A percentile compares a stretch with the other conserved stretches of the same genome.
These are phyloP conservation scores for Aradophagus sp. DNA, from an alignment of 1,140 invertebrate genomes.

Conservation along the genomic window DNA sequence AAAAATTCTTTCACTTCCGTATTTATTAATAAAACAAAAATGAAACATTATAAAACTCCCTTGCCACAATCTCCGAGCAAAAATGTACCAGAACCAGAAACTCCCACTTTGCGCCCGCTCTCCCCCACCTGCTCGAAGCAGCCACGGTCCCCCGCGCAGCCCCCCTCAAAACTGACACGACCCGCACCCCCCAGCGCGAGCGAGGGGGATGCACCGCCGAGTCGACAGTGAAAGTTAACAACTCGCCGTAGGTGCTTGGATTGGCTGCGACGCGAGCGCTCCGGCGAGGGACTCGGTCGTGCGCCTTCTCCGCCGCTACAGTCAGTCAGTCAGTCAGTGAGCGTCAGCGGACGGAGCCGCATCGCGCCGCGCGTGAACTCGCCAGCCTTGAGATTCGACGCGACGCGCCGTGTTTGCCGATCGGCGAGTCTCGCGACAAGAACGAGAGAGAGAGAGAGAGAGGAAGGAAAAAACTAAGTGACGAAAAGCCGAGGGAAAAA, in stretches of 20 bases:
- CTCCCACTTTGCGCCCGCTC: too few species aligned
- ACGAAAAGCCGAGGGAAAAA: not conserved
- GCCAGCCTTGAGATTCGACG: constrained; percentile 10
- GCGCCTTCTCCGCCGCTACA: constrained; percentile 12
- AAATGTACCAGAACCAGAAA: too few species aligned
- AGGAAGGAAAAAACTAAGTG: too few species aligned
- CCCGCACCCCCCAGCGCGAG: not conserved
- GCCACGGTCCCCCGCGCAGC: too few species aligned
- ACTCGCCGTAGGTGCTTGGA: constrained; percentile 29
- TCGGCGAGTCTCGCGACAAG: too few species aligned
- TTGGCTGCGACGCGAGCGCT: constrained; percentile 40
- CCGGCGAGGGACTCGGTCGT: constrained; percentile 35
- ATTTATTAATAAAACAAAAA: too few species aligned
- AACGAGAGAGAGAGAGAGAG: not conserved
- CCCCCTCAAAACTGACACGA: not conserved
- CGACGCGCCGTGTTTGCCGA: not conserved
- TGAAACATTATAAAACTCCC: too few species aligned
- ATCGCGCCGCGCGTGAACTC: constrained; percentile 11
- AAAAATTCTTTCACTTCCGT: too few species aligned
- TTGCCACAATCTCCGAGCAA: too few species aligned
- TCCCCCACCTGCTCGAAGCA: not conserved
- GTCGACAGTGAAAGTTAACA: constrained; percentile 68
- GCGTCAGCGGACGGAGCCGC: constrained; percentile 28
- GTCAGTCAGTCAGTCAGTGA: constrained; percentile 45
- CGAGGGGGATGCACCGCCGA: constrained; percentile 50